phyloP scores from a whole-genome alignment of 2,888 invertebrate genomes.

The Cylindroiulus punctatus region DNA sequence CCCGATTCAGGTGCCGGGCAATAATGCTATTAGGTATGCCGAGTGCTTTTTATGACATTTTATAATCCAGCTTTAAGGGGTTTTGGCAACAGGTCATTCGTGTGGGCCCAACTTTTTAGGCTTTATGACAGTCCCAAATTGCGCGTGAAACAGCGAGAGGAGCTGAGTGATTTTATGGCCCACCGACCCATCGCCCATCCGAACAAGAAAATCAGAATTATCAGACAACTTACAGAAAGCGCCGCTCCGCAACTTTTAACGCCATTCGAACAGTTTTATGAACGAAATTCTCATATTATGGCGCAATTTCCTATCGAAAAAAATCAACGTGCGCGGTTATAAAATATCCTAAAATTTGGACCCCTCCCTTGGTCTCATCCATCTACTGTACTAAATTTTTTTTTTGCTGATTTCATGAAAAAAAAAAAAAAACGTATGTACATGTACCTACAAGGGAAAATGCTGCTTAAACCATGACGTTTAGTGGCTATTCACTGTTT shows the following conservation, averaged over 20 bases:
- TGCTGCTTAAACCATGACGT: too few species aligned
- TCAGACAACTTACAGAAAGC: not conserved
- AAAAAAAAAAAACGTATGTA: too few species aligned
- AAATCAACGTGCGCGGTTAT: not conserved
- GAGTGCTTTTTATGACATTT: constrained; percentile 38
- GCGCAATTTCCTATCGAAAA: constrained; percentile 19
- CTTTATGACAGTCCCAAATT: constrained; percentile 43
- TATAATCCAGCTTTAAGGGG: constrained; percentile 45
- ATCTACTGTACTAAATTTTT: not conserved
- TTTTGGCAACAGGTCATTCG: constrained; percentile 35
- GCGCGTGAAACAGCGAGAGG: not conserved
- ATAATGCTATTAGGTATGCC: constrained; percentile 42
- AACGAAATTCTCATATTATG: constrained; percentile 12
- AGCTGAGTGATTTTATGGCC: constrained; percentile 15
- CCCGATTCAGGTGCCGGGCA: constrained; percentile 36
- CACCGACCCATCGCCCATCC: constrained; percentile 20
- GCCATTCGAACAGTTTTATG: constrained; percentile 26
- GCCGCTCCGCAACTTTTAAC: not conserved
- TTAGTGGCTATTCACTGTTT: too few species aligned
- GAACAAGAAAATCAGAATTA: not conserved
- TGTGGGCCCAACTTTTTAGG: constrained; percentile 25
- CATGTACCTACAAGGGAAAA: too few species aligned
- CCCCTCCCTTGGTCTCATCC: not conserved
- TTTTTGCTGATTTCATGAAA: not conserved
- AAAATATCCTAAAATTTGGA: not conserved